These are phyloP conservation scores for Ptychochromis oligacanthus DNA, from an alignment of 2,113 vertebrate species.

Conservation along the genomic window DNA sequence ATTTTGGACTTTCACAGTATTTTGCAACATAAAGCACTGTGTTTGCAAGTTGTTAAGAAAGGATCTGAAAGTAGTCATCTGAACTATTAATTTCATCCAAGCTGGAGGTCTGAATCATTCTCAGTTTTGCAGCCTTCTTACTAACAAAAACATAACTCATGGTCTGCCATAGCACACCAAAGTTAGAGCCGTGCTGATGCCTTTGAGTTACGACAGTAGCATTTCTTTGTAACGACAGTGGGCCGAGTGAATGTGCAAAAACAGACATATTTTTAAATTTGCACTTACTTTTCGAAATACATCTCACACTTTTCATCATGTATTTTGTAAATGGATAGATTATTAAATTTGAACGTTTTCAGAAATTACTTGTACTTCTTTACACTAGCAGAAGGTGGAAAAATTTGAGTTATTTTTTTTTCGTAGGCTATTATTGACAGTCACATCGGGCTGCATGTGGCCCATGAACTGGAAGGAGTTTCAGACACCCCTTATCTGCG, in stretches of 20 bases:
- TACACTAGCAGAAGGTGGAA: neutral
- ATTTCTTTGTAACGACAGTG: neutral
- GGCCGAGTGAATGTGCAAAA: fast-evolving
- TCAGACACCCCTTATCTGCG: neutral
- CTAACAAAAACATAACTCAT: no score
- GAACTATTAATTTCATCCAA: neutral
- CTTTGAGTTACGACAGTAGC: neutral
- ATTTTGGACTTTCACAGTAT: neutral
- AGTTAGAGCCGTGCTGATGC: neutral
- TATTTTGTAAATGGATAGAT: neutral
- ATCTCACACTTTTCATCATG: neutral
- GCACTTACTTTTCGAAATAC: neutral
- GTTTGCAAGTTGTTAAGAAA: neutral
- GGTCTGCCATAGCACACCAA: no score
- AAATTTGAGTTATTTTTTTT: no score
- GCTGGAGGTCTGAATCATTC: no score
- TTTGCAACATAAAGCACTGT: neutral
- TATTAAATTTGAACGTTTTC: neutral
- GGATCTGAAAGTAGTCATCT: neutral
- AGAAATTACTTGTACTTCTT: neutral
- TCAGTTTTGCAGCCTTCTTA: neutral
- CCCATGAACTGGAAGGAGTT: neutral
- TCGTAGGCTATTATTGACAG: no score
- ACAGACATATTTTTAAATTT: neutral
- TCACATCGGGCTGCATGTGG: neutral